phyloP scores from a whole-genome alignment of 2,113 vertebrate genomes.

The Scartelaos histophorus region DNA sequence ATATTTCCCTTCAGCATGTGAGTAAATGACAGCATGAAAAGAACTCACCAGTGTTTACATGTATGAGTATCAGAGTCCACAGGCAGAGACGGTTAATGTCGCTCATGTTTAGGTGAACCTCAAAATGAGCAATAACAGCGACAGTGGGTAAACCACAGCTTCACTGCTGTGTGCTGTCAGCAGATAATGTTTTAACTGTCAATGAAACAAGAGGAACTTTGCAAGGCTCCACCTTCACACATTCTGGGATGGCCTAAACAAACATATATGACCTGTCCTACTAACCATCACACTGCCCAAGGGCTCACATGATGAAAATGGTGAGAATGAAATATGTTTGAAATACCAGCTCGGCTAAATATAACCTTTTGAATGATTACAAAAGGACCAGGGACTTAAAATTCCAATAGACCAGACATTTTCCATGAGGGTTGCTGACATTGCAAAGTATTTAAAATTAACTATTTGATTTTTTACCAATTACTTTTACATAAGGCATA shows the following conservation, averaged over 20 bases:
- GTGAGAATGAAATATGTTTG: no score
- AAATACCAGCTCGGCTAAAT: no score
- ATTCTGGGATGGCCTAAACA: conserved; percentile 9
- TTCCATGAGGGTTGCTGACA: no score
- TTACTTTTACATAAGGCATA: no score
- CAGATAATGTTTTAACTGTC: conserved; percentile 13
- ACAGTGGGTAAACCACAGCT: conserved; percentile 26
- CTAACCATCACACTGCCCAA: no score
- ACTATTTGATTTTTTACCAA: no score
- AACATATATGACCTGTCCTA: no score
- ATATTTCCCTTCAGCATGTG: neutral
- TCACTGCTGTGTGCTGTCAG: neutral
- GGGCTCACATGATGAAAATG: no score
- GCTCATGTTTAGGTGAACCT: conserved; percentile 14
- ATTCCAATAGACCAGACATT: no score
- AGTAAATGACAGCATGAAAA: neutral
- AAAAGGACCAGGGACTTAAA: no score
- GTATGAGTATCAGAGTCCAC: conserved; percentile 33
- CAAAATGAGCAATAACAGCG: neutral
- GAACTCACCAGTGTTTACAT: conserved; percentile 50
- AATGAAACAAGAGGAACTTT: conserved; percentile 58
- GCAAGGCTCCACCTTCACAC: conserved; percentile 60
- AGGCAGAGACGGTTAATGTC: conserved; percentile 18
- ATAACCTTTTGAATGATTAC: no score
- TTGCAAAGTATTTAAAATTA: no score